Conservation (phyloP, 2,113 vertebrate species). For the Stomatorhinus ivindoensis region DNA sequence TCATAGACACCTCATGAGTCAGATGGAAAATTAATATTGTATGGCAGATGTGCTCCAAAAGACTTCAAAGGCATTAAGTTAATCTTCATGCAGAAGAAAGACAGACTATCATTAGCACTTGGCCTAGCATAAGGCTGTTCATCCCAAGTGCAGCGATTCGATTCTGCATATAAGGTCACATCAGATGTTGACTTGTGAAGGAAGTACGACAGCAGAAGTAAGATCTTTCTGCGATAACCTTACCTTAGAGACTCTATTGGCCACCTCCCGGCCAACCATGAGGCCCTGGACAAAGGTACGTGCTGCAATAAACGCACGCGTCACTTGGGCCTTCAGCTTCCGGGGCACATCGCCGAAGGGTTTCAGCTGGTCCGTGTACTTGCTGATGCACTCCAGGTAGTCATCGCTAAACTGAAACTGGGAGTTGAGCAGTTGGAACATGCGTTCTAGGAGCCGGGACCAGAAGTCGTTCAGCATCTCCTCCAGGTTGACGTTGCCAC, state of each 20-base stretch:
- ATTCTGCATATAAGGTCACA: background rate
- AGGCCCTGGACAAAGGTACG: conserved; percentile 94
- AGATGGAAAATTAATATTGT: conserved; percentile 8
- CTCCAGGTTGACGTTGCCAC: conserved; percentile 75
- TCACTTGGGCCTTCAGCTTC: conserved; percentile 89
- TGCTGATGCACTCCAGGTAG: conserved; percentile 83
- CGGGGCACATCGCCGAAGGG: conserved; percentile 91
- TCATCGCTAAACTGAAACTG: conserved; percentile 72
- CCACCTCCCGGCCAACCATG: conserved; percentile 87
- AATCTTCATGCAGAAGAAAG: background rate
- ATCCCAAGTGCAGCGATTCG: background rate
- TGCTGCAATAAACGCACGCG: conserved; percentile 84
- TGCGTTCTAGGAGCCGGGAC: conserved; percentile 73
- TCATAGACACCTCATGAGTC: background rate
- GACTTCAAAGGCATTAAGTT: background rate
- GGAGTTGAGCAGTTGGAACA: conserved; percentile 81
- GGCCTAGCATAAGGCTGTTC: background rate
- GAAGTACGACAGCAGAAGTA: background rate
- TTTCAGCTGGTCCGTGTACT: conserved; percentile 91
- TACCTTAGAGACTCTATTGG: conserved; percentile 95
- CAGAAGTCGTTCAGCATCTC: conserved; percentile 82
- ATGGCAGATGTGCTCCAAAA: background rate
- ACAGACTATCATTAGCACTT: background rate
- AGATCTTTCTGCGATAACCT: conserved; percentile 26
- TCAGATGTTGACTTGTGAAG: background rate